Conservation (phyloP, 2,797 vertebrate genomes). For the Sciurus vulgaris region DNA sequence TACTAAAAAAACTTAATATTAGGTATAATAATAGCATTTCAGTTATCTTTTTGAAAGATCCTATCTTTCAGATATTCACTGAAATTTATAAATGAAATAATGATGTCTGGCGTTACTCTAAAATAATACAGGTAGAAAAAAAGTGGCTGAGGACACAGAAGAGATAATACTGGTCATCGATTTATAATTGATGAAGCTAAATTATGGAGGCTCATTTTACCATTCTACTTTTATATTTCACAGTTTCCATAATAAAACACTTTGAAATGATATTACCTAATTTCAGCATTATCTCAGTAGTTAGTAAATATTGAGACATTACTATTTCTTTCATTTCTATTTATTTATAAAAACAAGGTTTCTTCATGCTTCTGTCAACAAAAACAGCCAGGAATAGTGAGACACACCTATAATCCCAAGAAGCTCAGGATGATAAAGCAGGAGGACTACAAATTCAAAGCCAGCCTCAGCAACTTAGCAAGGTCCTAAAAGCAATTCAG, state of each 20-base stretch:
- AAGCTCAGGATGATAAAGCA: too few relatives aligned
- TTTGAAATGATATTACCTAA: not conserved
- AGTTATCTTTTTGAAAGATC: not conserved
- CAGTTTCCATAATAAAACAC: not conserved
- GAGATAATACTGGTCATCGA: not conserved
- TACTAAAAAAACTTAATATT: slow-evolving; percentile 22
- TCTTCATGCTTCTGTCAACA: not conserved
- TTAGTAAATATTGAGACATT: not conserved
- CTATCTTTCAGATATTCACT: not conserved
- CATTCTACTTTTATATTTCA: not conserved
- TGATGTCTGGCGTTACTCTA: not conserved
- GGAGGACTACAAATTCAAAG: too few relatives aligned
- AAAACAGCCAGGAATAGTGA: slow-evolving; percentile 20
- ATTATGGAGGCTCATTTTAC: not conserved
- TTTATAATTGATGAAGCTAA: not conserved
- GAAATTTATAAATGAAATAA: slow-evolving; percentile 44
- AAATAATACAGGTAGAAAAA: not conserved
- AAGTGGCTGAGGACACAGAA: not conserved
- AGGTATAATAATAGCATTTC: not conserved
- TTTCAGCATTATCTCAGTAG: not conserved
- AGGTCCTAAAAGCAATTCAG: too few relatives aligned
- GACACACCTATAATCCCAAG: too few relatives aligned
- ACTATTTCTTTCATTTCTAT: not conserved
- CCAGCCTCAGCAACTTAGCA: too few relatives aligned
- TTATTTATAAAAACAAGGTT: not conserved